Percentiles rank a stretch among this genome's conserved stretches.
Evolutionary conservation across 1,140 invertebrate genomes (phyloP).

Genomic region (Pinna nobilis): DNA sequence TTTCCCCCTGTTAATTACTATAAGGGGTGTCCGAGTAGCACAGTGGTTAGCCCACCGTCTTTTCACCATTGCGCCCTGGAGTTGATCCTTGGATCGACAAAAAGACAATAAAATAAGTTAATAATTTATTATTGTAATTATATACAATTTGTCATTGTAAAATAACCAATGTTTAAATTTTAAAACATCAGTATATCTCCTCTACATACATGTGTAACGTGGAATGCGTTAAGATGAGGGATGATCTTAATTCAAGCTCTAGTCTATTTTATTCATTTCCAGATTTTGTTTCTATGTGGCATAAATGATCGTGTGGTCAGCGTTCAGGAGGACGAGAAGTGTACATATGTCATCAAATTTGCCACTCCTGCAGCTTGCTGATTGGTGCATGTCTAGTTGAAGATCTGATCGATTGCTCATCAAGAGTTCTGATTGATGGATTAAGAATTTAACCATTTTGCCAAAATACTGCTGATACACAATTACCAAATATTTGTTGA

Average conservation of each 20-base stretch:
- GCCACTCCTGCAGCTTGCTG: constrained; percentile 56
- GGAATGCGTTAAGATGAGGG: not conserved
- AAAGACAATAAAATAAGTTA: not conserved
- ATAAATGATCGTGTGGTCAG: constrained; percentile 47
- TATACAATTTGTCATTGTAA: not conserved
- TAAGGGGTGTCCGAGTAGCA: too few relatives aligned
- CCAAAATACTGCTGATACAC: too few relatives aligned
- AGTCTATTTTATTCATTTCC: constrained; percentile 25
- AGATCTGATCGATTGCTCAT: too few relatives aligned
- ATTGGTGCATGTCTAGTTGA: too few relatives aligned
- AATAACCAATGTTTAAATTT: not conserved
- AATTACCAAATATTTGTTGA: too few relatives aligned
- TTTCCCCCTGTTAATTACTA: too few relatives aligned
- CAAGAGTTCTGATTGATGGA: too few relatives aligned
- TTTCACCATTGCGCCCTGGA: too few relatives aligned
- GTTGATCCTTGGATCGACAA: too few relatives aligned
- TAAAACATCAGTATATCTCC: not conserved
- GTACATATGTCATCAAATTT: constrained; percentile 49
- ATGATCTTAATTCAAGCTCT: too few relatives aligned
- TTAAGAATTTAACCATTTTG: too few relatives aligned
- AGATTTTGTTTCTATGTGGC: constrained; percentile 58
- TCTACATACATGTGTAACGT: not conserved
- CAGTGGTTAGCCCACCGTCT: too few relatives aligned
- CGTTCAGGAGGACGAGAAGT: constrained; percentile 50
- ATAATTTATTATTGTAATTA: not conserved